Conservation (phyloP, 2,888 invertebrate species). For the Morpho achilles region DNA sequence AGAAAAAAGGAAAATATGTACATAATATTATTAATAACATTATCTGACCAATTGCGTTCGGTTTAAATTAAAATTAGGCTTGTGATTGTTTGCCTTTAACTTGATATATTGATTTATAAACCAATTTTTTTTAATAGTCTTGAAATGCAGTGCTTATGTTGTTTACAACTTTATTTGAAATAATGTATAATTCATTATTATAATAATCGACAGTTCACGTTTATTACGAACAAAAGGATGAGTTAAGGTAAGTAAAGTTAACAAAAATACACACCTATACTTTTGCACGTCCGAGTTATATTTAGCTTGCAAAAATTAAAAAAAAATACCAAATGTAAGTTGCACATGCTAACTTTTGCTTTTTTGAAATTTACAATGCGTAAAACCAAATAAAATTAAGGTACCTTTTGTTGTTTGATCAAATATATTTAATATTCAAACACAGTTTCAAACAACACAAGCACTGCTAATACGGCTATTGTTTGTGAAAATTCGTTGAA, state of each 20-base stretch:
- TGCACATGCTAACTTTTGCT: too few species aligned
- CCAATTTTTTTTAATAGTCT: not conserved
- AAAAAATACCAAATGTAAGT: too few species aligned
- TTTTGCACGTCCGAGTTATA: too few species aligned
- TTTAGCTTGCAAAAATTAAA: too few species aligned
- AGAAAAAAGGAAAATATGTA: too few species aligned
- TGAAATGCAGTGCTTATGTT: conserved; percentile 13
- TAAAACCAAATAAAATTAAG: too few species aligned
- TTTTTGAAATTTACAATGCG: too few species aligned
- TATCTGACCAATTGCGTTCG: conserved; percentile 26
- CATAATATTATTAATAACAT: not conserved
- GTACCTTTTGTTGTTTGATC: not conserved
- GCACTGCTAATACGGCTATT: conserved; percentile 20
- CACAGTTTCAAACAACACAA: conserved; percentile 24
- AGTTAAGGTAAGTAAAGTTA: too few species aligned
- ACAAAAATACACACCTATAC: too few species aligned
- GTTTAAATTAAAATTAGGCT: conserved; percentile 10
- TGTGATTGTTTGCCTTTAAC: conserved; percentile 10
- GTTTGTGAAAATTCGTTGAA: conserved; percentile 29
- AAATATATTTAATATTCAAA: conserved; percentile 7
- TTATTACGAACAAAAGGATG: too few species aligned
- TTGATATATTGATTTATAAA: not conserved
- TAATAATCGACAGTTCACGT: too few species aligned
- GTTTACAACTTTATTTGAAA: not conserved
- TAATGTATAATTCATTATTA: too few species aligned